Evolutionary conservation across 2,888 invertebrate genomes (phyloP).

Genomic region (Romanomermis culicivorax): DNA sequence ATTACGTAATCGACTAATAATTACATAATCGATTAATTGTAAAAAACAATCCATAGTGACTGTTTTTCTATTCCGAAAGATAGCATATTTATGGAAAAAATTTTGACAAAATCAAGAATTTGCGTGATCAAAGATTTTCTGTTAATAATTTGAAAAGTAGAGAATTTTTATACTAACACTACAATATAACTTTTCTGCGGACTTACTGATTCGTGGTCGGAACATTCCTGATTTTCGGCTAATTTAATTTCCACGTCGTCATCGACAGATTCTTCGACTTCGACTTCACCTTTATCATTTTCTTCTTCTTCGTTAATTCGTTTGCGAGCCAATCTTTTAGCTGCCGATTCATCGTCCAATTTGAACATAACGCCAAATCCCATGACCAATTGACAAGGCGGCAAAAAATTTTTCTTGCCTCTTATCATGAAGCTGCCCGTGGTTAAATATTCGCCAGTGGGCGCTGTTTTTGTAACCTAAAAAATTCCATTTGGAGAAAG

Average conservation of each 20-base stretch:
- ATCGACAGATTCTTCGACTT: slow-evolving; percentile 25
- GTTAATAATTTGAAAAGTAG: too few species aligned
- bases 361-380: slow-evolving; percentile 79
- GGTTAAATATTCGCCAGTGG: slow-evolving; percentile 83
- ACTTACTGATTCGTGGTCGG: too few species aligned
- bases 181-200: too few species aligned
- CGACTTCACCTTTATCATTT: slow-evolving; percentile 22
- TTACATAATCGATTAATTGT: too few species aligned
- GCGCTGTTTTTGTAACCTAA: slow-evolving; percentile 76
- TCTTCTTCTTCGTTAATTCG: slow-evolving; percentile 27
- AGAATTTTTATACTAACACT: too few species aligned
- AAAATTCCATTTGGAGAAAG: slow-evolving; percentile 16
- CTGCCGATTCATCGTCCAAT: slow-evolving; percentile 61
- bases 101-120: too few species aligned
- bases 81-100: too few species aligned
- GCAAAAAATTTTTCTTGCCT: slow-evolving; percentile 82
- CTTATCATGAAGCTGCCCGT: slow-evolving; percentile 93
- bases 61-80: too few species aligned
- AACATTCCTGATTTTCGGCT: too few species aligned
- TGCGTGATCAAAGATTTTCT: too few species aligned
- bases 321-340: slow-evolving; percentile 29
- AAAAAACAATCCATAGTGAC: too few species aligned
- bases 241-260: slow-evolving; percentile 41
- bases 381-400: slow-evolving; percentile 69
- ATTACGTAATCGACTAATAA: too few species aligned